phyloP scores from a whole-genome alignment of 2,888 invertebrate genomes.

The Temnothorax unifasciatus region DNA sequence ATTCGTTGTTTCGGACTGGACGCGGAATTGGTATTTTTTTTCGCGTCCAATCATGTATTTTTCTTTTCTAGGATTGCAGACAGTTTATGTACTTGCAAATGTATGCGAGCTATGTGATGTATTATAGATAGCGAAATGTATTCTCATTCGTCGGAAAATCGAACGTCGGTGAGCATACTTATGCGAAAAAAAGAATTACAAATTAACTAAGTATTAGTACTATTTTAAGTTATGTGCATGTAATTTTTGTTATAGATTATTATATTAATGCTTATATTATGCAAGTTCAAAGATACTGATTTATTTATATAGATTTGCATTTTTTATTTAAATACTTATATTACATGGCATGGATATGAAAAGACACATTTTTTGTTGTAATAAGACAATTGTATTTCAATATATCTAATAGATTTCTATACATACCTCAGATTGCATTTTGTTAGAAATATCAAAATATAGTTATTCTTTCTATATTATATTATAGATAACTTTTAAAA shows the following conservation, averaged over 20 bases:
- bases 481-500: constrained; percentile 4
- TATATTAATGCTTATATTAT: background rate
- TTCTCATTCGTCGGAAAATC: background rate
- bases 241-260: background rate
- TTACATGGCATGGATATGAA: background rate
- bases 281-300: background rate
- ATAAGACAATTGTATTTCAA: background rate
- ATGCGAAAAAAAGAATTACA: background rate
- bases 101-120: constrained; percentile 10
- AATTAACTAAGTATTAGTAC: background rate
- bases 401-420: background rate
- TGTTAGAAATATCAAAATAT: background rate
- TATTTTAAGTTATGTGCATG: background rate
- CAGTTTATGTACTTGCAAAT: background rate
- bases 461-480: background rate
- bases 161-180: background rate
- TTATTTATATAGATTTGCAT: background rate
- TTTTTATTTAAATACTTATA: constrained; percentile 4
- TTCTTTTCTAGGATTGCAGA: background rate
- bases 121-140: background rate
- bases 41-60: background rate
- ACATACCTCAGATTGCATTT: background rate
- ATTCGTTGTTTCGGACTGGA: constrained; percentile 12
- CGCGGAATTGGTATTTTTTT: constrained; percentile 32
- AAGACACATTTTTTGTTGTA: background rate